Evolutionary conservation across 2,888 invertebrate species (phyloP).

Genomic region (Agelastica alni): DNA sequence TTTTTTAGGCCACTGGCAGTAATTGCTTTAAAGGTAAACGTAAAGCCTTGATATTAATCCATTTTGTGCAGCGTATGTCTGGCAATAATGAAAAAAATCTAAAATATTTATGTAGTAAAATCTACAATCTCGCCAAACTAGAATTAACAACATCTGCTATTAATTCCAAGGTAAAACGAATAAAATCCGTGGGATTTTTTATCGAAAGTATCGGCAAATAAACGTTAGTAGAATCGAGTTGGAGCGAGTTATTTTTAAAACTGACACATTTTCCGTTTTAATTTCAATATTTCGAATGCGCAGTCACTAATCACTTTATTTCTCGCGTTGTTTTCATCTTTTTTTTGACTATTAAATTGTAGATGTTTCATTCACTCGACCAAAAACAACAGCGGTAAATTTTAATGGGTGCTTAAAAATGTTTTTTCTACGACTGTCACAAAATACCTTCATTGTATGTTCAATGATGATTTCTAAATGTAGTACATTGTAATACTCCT

Average conservation of each 20-base stretch:
- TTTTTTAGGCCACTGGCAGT: too few species aligned
- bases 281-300: slow-evolving; percentile 3
- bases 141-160: slow-evolving; percentile 2
- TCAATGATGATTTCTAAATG: too few species aligned
- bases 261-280: slow-evolving; percentile 14
- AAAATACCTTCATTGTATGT: too few species aligned
- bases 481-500: too few species aligned
- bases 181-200: slow-evolving; percentile 14
- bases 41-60: background rate
- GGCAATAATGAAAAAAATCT: background rate
- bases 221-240: background rate
- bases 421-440: too few species aligned
- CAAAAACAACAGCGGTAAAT: too few species aligned
- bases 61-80: background rate
- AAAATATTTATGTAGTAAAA: background rate
- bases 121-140: background rate
- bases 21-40: background rate
- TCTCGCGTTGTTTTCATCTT: too few species aligned
- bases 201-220: slow-evolving; percentile 8
- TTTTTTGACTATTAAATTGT: too few species aligned
- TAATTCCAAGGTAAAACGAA: slow-evolving; percentile 19
- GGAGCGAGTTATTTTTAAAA: slow-evolving; percentile 12
- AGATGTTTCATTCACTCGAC: too few species aligned
- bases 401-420: too few species aligned
- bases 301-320: too few species aligned